Evolutionary conservation across 2,888 invertebrate species (phyloP), one percentile per base, ranked within the genome.

Genomic region (Chalcis sispes): DNA sequence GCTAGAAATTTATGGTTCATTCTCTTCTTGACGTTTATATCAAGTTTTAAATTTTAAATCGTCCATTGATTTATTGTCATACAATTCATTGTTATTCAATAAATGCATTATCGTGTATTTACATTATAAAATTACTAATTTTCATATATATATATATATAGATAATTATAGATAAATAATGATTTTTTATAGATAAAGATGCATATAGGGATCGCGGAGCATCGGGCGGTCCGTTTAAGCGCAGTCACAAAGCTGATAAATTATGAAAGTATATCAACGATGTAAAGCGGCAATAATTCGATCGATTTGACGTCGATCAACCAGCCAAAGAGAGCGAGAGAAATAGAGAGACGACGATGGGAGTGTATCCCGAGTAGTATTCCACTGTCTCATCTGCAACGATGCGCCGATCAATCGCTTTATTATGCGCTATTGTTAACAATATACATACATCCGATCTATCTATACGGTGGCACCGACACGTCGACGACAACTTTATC

Each of bases 241-340:
- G 0, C 46, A 72, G 58, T 72, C n/a, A 36, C n/a, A 70, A 70
- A 70, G 52, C 27, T 40, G 27, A 52, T 73, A 29, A 64, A 75
- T 58, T 56, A 40, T 8, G 10, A 54, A 48, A 62, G 64, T 62
- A 42, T 25, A 52, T 69, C 27, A 64, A 36, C 20, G 36, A 67
- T 62, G 10, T n/a, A 54, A 67, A 58, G 42, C 66, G 27, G 62
- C 40, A 75, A 71, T 75, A 71, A 54, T 75, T 71, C 61, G 71
- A 75, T 75, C 61, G 71, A 75, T 65, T 70, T 42, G 75, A 75
- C 50, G 65, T 70, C 64, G 75, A 65, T 70, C 58, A 25, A 73
- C 23, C 40, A 20, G 8, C 32, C 13, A 42, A 2, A 42, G 2
- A 13, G 15, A 13, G 13, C 42, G 4, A 42, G 20, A 61, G 46